These are phyloP conservation scores for Zenarchopterus dispar DNA, from an alignment of 2,797 vertebrate genomes.

Conservation along the genomic window DNA sequence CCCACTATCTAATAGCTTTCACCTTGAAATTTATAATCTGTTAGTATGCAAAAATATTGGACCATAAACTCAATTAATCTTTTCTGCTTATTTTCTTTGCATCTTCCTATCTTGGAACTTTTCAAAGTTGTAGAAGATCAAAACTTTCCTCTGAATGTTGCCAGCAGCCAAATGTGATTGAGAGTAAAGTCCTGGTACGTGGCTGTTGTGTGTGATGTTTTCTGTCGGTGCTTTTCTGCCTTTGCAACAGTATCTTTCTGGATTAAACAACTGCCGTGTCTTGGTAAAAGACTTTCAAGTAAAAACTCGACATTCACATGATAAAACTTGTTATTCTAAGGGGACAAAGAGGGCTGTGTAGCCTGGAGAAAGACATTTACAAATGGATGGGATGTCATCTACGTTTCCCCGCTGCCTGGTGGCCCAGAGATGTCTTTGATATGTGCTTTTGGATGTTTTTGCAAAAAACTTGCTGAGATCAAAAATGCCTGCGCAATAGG, in stretches of 20 bases:
- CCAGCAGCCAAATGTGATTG: conserved; percentile 17
- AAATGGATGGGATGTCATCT: conserved; percentile 57
- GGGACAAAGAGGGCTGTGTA: conserved; percentile 68
- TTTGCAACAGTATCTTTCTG: conserved; percentile 41
- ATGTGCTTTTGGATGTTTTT: conserved; percentile 43
- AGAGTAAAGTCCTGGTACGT: conserved; percentile 41
- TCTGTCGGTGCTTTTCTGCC: conserved; percentile 13
- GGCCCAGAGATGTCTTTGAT: conserved; percentile 50
- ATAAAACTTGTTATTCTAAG: conserved; percentile 48
- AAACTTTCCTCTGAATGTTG: conserved; percentile 19
- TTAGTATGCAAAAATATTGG: conserved; percentile 9
- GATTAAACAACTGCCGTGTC: conserved; percentile 58
- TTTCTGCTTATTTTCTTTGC: conserved; percentile 21
- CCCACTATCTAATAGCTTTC: no score
- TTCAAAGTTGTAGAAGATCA: conserved; percentile 7
- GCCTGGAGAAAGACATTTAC: conserved; percentile 53
- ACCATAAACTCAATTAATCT: conserved; percentile 9
- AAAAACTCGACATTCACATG: conserved; percentile 31
- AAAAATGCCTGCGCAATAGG: conserved; percentile 39
- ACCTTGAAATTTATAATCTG: neutral
- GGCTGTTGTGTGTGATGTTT: conserved; percentile 44
- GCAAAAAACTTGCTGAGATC: conserved; percentile 41
- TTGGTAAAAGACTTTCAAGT: conserved; percentile 32
- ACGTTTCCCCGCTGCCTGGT: conserved; percentile 25
- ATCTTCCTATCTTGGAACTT: conserved; percentile 23